phyloP scores from a whole-genome alignment of 30 jellyfish, hydroid and myxozoan genomes.

The Clytia hemisphaerica region DNA sequence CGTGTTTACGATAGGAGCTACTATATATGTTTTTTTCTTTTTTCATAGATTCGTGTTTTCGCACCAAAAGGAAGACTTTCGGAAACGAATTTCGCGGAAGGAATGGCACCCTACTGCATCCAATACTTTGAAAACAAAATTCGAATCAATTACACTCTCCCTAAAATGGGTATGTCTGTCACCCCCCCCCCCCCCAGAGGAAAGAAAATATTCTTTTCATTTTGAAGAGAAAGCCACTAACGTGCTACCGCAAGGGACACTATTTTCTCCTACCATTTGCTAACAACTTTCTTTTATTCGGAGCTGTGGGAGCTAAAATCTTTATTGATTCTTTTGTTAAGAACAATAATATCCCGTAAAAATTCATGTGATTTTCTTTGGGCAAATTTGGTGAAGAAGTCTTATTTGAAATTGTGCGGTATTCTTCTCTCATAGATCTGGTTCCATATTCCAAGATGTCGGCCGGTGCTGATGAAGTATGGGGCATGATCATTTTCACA shows the following conservation, averaged over 20 bases:
- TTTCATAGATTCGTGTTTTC: conserved; percentile 14
- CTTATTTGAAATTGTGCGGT: neutral
- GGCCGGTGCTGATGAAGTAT: conserved; percentile 30
- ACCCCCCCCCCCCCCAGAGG: too few species aligned
- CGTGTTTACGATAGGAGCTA: too few species aligned
- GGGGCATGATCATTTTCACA: conserved; percentile 19
- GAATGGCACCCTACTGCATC: conserved; percentile 11
- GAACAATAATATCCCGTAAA: too few species aligned
- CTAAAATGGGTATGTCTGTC: conserved; percentile 29
- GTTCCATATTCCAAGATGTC: conserved; percentile 2
- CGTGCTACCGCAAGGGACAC: too few species aligned
- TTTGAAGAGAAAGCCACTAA: too few species aligned
- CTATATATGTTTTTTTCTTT: neutral
- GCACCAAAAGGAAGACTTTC: conserved; percentile 26
- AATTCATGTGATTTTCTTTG: too few species aligned
- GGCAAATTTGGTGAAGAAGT: too few species aligned
- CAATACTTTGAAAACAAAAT: conserved; percentile 8
- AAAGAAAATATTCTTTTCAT: too few species aligned
- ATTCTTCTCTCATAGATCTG: conserved; percentile 21
- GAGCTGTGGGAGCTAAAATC: too few species aligned
- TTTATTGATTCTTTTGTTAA: too few species aligned
- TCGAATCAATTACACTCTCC: conserved; percentile 2
- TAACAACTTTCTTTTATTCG: too few species aligned
- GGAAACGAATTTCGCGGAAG: conserved; percentile 13
- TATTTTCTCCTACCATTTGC: too few species aligned